Percentiles rank a stretch among this genome's conserved stretches.
Evolutionary conservation across 1,140 invertebrate genomes (phyloP).

Genomic region (Sipha flava): DNA sequence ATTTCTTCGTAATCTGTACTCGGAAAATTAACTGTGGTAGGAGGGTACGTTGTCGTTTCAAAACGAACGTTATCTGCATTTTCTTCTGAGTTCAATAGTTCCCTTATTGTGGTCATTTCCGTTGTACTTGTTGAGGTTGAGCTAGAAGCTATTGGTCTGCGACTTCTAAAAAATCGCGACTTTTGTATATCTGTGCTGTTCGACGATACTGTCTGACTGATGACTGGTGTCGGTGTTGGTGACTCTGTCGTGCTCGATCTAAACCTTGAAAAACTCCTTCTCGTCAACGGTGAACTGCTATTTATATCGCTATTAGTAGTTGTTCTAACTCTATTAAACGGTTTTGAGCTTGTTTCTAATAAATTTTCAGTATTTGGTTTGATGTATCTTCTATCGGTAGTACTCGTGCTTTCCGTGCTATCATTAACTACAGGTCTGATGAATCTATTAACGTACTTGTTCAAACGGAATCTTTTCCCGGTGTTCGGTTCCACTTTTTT

Average conservation of each 20-base stretch:
- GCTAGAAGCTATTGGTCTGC: background rate
- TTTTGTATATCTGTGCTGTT: background rate
- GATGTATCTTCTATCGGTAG: background rate
- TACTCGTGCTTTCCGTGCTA: background rate
- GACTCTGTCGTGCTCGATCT: background rate
- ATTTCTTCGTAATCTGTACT: background rate
- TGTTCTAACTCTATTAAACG: background rate
- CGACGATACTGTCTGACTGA: no score
- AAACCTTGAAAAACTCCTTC: background rate
- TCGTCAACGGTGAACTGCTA: background rate
- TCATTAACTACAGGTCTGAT: background rate
- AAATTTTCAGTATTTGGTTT: background rate
- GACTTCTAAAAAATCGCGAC: slow-evolving; percentile 8
- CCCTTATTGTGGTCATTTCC: background rate
- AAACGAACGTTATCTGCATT: background rate
- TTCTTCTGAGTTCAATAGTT: background rate
- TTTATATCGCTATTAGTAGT: background rate
- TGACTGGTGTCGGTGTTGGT: no score
- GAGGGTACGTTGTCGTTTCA: background rate
- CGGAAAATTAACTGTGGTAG: background rate
- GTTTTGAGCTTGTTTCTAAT: background rate
- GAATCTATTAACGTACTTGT: background rate
- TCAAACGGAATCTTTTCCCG: background rate
- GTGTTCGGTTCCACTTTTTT: background rate
- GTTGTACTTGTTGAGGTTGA: background rate